Base-by-base conservation (phyloP, 2,113 vertebrate genomes). In the Odocoileus virginianus region DNA sequence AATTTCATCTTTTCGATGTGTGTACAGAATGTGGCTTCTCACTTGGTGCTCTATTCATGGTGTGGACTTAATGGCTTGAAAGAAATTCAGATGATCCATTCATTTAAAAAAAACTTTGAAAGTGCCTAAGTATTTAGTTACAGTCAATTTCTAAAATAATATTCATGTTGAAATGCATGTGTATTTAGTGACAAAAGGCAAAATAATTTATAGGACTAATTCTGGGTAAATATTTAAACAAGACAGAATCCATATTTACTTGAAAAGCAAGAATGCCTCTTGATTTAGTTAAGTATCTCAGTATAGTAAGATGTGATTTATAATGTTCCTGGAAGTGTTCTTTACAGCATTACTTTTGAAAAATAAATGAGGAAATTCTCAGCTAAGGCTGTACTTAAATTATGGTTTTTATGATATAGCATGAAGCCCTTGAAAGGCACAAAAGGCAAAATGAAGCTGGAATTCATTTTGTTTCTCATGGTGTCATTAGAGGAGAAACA, bases 131-230 rank as follows among this genome's bases (percentile, higher is more conserved):
- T 98, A 97, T 98, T 98, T 98, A 98, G 89, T 98, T 98, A 98
- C 95, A 98, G 96, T 97, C 94, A 91, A 93, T 98, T 98, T 97
- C 97, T 98, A 98, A 98, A 87, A 97, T 86, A 98, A 98, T 98
- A 97, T 97, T 95, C 91, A 94, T 96, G 95, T 83, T 93, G 93
- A 97, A 98, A 23, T 40, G 67, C 10, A 6, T 23, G 67, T 74
- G 67, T 98, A 55, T 64, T 79, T 93, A 78, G 96, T 96, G 97
- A 98, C 78, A 98, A 98, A 98, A 98, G 85, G 90, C 82, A 36
- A 98, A 91, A 97, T 98, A 97, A 98, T 98, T 98, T 98, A 97
- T 98, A 97, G 97, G 95, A 93, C 40, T 98, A 98, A 97, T 98
- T 98, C 96, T 96, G 97, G 71, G n/a, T 82, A 82, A 30, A 86